A percentile compares a stretch with the other conserved stretches of the same genome.
These are phyloP conservation scores for Tromatobia lineatoria DNA, from an alignment of 2,888 invertebrate species.

Conservation along the genomic window DNA sequence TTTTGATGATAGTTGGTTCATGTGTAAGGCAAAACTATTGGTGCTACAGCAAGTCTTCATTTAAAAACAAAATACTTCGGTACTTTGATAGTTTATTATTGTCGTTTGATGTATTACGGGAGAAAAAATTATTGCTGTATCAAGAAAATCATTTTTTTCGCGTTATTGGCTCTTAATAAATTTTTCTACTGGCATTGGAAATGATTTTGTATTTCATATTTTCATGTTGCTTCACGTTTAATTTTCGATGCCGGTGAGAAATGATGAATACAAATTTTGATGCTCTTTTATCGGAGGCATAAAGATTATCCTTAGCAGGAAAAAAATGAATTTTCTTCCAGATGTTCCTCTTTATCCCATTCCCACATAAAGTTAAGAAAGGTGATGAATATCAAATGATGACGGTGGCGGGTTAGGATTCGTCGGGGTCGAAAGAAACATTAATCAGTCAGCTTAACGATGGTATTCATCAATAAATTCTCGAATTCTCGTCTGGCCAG, in stretches of 20 bases:
- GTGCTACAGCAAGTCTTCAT: no score
- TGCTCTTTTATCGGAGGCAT: background rate
- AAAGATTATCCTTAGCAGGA: background rate
- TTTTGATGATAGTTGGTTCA: no score
- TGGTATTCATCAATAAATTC: conserved; percentile 2
- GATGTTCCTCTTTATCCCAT: background rate
- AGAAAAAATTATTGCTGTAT: no score
- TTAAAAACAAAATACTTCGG: no score
- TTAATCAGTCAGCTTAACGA: conserved; percentile 9
- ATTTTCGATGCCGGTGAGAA: background rate
- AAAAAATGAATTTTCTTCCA: background rate
- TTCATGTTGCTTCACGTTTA: background rate
- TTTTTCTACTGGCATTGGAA: background rate
- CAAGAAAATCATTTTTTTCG: no score
- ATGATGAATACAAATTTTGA: background rate
- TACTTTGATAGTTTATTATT: no score
- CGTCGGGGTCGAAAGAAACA: conserved; percentile 3
- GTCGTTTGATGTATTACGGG: no score
- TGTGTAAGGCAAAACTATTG: no score
- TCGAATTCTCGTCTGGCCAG: background rate
- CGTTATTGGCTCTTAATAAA: background rate
- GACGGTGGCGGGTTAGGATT: background rate
- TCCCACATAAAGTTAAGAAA: background rate
- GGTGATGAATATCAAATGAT: background rate
- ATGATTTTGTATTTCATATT: background rate